These are phyloP conservation scores for Calypte anna DNA, from an alignment of 2,113 vertebrate species.

Conservation along the genomic window DNA sequence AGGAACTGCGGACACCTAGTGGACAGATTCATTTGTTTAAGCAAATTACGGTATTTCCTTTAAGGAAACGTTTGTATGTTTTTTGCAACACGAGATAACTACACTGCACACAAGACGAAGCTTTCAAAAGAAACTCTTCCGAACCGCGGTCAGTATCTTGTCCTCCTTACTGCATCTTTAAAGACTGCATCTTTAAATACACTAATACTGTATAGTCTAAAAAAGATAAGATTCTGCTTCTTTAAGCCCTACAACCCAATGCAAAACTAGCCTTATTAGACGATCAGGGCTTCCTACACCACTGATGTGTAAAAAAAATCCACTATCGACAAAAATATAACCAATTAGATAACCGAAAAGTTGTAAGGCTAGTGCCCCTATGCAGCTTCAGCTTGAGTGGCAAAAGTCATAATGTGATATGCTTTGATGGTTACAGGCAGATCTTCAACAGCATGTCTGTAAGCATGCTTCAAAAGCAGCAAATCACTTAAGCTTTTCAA, in stretches of 20 bases:
- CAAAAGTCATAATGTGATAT: neutral
- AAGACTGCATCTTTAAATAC: neutral
- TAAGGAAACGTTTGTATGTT: neutral
- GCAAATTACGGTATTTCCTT: neutral
- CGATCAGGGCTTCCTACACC: neutral
- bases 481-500: neutral
- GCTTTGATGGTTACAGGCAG: neutral
- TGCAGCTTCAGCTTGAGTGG: neutral
- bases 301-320: neutral
- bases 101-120: accelerated
- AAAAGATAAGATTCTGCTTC: neutral
- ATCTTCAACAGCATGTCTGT: accelerated
- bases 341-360: neutral
- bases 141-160: neutral
- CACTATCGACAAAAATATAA: accelerated
- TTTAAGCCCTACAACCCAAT: neutral
- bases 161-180: neutral
- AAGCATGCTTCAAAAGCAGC: neutral
- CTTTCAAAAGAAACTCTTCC: neutral
- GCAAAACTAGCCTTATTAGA: neutral
- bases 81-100: neutral
- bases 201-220: neutral
- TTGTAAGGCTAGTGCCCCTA: neutral
- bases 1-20: neutral
- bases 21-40: neutral